These are phyloP conservation scores for Orchestia grillus DNA, from an alignment of 1,140 invertebrate species.

Conservation along the genomic window DNA sequence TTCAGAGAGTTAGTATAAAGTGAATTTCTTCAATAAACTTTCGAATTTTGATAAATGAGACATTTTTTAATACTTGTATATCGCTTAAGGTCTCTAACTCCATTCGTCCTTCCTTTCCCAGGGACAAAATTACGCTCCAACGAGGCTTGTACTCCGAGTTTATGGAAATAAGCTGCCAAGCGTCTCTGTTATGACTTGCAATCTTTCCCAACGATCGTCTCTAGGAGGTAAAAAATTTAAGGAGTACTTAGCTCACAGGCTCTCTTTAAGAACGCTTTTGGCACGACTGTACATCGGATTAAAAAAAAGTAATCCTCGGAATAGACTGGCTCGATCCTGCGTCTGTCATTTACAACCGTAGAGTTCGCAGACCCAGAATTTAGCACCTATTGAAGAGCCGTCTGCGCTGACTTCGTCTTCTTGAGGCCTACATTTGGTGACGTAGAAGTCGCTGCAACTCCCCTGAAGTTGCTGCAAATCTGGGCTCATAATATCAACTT, in stretches of 20 bases:
- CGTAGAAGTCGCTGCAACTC: constrained; percentile 30
- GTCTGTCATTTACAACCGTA: background rate
- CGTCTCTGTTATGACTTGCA: background rate
- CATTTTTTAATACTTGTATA: no score
- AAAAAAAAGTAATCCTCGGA: background rate
- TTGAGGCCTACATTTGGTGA: constrained; percentile 9
- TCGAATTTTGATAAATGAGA: no score
- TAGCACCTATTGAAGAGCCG: background rate
- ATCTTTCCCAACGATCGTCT: background rate
- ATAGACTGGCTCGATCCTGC: background rate
- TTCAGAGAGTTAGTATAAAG: no score
- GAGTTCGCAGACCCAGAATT: background rate
- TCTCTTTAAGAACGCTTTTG: background rate
- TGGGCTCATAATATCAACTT: constrained; percentile 44
- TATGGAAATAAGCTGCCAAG: background rate
- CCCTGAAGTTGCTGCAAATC: constrained; percentile 20
- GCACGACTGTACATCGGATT: background rate
- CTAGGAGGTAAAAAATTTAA: background rate
- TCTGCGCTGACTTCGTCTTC: background rate
- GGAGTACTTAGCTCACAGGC: background rate
- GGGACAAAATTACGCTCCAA: background rate
- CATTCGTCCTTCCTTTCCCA: no score
- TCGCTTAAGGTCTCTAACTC: no score
- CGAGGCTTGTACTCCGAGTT: background rate
- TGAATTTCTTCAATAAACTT: no score